Base-by-base conservation (phyloP, 2,113 vertebrate genomes). In the Scortum barcoo region DNA sequence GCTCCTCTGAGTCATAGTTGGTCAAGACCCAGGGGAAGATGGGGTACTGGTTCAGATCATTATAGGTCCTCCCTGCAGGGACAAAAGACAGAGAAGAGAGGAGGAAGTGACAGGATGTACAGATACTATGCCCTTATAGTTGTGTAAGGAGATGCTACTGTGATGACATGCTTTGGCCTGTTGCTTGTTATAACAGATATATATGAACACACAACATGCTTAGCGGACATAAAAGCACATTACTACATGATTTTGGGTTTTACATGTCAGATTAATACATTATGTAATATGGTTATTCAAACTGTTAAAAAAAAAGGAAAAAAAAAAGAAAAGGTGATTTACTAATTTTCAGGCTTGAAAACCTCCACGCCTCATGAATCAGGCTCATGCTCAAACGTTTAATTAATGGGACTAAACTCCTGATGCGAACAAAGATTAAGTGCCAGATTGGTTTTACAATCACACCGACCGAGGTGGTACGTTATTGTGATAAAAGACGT, bases 1-100 rank as follows among this genome's bases (percentile, higher is more conserved):
- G 93, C 80, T 99, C 98, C 88, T 99, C 98, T 26, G 98, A 99
- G 81, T 99, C 98, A 54, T 98, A 99, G 93, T 99, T 99, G 88
- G 98, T 99, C 94, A 99, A 94, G 72, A 99, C 98, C 98, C 98
- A 99, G 0, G 98, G 98, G 94, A 99, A 99, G 72, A 99, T 95
- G 1, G 98, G 98, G 80, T 99, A 99, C 90, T 99, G 98, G 91
- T 98, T 99, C 89, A 99, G 91, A 90, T 99, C 98, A 85, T 99
- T 99, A 76, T 99, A 99, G 0, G 98, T 99, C 92, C 98, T 96
- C 87, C 98, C 98, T 99, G 87, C 78, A 92, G 42, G 33, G 51
- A 28, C 3, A 58, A 26, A 84, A 22, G 26, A 72, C 0, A 7
- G 16, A 70, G 4, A 30, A 13, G 61, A 65, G 19, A 26, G 10